Evolutionary conservation across 2,888 invertebrate species (phyloP).

Genomic region (Portevinia maculata): DNA sequence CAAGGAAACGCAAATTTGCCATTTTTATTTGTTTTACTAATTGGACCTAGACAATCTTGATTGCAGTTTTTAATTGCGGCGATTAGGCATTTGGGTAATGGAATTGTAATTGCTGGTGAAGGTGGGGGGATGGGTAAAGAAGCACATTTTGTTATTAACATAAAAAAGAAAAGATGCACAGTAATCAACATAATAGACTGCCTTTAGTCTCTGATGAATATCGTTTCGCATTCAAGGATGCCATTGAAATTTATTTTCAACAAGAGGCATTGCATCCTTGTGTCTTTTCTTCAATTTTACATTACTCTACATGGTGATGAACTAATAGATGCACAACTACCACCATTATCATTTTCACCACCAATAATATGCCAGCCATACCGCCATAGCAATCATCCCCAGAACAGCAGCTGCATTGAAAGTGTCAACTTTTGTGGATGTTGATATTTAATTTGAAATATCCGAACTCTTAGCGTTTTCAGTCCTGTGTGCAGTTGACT

Average conservation of each 20-base stretch:
- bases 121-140: neutral
- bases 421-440: slow-evolving; percentile 55
- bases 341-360: neutral
- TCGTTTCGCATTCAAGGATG: too few relatives aligned
- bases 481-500: slow-evolving; percentile 6
- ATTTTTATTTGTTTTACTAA: neutral
- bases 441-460: slow-evolving; percentile 50
- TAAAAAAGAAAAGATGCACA: too few relatives aligned
- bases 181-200: too few relatives aligned
- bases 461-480: slow-evolving; percentile 9
- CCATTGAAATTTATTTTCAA: neutral
- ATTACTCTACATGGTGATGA: too few relatives aligned
- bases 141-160: too few relatives aligned
- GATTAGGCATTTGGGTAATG: neutral
- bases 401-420: slow-evolving; percentile 34
- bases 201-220: too few relatives aligned
- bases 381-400: neutral
- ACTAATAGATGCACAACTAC: neutral
- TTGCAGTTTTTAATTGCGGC: neutral
- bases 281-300: slow-evolving; percentile 17
- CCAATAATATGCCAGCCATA: too few relatives aligned
- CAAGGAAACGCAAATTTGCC: neutral
- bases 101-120: neutral
- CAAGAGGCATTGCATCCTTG: neutral
- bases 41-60: neutral